Evolutionary conservation across 2,888 invertebrate species (phyloP), one percentile per base, ranked within the genome.

Genomic region (Cryptus viduatorius): DNA sequence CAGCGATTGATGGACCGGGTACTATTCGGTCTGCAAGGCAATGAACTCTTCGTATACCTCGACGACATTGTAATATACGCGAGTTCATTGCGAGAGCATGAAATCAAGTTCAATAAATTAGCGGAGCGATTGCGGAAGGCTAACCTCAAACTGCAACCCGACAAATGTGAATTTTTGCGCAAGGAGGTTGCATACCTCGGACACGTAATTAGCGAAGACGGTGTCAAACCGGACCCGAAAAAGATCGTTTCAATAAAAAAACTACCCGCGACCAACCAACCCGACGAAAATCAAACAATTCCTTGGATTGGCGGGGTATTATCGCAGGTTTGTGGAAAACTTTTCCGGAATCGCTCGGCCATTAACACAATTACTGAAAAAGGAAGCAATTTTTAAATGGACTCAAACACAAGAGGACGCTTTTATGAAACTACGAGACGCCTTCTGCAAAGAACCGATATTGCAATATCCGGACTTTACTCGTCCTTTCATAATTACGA

Each of bases 381-480:
- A 83, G 50, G 48, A 65, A 14, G 53, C n/a, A 12, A 19, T n/a
- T 44, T 86, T 86, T 50, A 46, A 67, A 10, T 84, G 87, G 83
- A 61, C 37, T 8, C 10, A 82, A 3, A 44, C 37, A 44, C 65
- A 80, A 14, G 78, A 84, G 24, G 59, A 81, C 16, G 71, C 83
- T 5, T 85, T 83, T 24, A 42, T 64, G 10, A 68, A 65, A 37
- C 29, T 86, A 31, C 71, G 50, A 31, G 42, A 80, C 19, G 78
- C 56, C 29, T 29, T 86, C 4, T 86, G 83, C n/a, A 69, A 69
- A 7, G 79, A 79, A 29, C 87, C 86, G 4, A 48, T 85, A 3
- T 59, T 84, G 4, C 84, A 80, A 75, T 76, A 82, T 19, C 85
- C 87, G 7, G 81, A 86, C 59, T 87, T 86, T 10, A 31, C 53